phyloP scores from a whole-genome alignment of 64 coral and sea anemone genomes.

The Dendronephthya gigantea region DNA sequence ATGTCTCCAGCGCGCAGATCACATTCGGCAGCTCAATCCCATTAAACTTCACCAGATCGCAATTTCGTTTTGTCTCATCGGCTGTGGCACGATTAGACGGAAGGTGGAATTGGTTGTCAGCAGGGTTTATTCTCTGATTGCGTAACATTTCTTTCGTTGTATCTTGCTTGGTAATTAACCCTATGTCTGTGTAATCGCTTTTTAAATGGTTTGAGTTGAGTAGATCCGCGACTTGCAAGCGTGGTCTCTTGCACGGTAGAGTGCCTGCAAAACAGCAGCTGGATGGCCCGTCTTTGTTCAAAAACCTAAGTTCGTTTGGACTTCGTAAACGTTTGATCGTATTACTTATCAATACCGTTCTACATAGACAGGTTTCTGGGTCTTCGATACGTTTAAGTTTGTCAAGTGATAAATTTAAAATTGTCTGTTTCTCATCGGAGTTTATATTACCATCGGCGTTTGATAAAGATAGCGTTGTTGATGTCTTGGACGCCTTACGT shows the following conservation, averaged over 20 bases:
- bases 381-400: conserved; percentile 87
- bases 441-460: background rate
- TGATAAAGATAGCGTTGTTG: background rate
- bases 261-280: background rate
- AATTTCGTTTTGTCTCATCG: background rate
- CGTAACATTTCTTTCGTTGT: background rate
- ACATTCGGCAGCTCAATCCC: background rate
- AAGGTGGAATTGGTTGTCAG: background rate
- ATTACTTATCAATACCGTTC: conserved; percentile 95
- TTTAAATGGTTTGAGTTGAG: background rate
- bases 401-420: conserved; percentile 81
- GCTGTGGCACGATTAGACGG: background rate
- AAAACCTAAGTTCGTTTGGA: background rate
- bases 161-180: background rate
- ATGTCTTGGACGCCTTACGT: background rate
- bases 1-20: background rate
- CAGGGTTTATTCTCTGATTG: background rate
- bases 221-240: background rate
- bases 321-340: conserved; percentile 70
- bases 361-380: conserved; percentile 73
- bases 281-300: background rate
- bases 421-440: background rate
- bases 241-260: background rate
- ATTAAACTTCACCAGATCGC: background rate
- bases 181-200: background rate